Evolutionary conservation across 1,140 invertebrate genomes (phyloP).

Genomic region (Fragariocoptes setiger): DNA sequence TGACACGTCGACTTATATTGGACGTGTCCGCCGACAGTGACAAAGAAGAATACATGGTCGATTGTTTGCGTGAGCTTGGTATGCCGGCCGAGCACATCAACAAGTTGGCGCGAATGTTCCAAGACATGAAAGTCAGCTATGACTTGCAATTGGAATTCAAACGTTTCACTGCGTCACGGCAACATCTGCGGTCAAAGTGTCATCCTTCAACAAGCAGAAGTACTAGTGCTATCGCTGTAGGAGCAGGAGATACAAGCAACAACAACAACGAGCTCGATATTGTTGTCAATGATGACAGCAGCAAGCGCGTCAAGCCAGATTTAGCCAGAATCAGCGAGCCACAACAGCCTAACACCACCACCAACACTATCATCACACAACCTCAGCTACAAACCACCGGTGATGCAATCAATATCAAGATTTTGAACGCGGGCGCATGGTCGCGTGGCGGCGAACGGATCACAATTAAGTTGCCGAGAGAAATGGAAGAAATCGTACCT

Average conservation of each 20-base stretch:
- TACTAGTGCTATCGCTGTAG: too few species aligned
- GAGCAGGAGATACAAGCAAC: too few species aligned
- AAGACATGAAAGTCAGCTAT: conserved; percentile 95
- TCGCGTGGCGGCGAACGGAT: conserved; percentile 55
- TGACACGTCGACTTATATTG: conserved; percentile 71
- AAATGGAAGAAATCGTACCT: conserved; percentile 90
- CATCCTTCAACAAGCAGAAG: too few species aligned
- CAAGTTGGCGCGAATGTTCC: conserved; percentile 52
- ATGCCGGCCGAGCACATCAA: conserved; percentile 99
- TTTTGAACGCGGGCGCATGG: conserved; percentile 95
- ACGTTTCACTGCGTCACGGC: too few species aligned
- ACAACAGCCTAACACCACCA: too few species aligned
- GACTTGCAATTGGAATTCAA: conserved; percentile 87
- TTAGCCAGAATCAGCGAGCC: too few species aligned
- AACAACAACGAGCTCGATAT: too few species aligned
- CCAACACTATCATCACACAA: too few species aligned
- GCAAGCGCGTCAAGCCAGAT: too few species aligned
- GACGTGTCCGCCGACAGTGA: conserved; percentile 92
- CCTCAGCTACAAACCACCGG: conserved; percentile 4
- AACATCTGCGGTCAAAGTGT: too few species aligned
- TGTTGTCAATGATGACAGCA: too few species aligned
- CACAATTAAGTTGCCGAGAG: conserved; percentile 72
- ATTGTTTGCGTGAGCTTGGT: conserved; percentile 53
- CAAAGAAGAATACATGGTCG: conserved; percentile 98
- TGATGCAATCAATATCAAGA: conserved; percentile 26